Evolutionary conservation across 2,113 vertebrate genomes (phyloP), one percentile per base, ranked within the genome.

Genomic region (Vulpes lagopus): DNA sequence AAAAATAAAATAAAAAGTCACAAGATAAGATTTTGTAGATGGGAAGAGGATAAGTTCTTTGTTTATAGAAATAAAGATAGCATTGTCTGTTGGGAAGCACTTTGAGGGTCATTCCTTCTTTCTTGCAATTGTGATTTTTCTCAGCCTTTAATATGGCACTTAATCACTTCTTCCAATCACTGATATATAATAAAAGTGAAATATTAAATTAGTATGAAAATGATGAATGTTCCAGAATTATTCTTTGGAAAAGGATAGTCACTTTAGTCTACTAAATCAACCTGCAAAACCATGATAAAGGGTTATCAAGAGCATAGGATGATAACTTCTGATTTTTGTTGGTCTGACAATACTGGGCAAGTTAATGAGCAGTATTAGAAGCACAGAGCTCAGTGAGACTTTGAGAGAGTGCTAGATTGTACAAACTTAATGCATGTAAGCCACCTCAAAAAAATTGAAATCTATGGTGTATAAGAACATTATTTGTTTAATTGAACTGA

Each of bases 121-220:
- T 59, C 9, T 8, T 60, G 74, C 89, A 22, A 8, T 15, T 59
- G 25, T 91, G n/a, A 6, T 73, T 97, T 86, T 89, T 30, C 55
- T 43, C 51, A 86, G 27, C 15, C 5, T 89, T 5, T 78, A 62
- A 69, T 82, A 62, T 11, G 86, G 11, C 32, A 78, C 11, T 89
- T 79, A 19, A 32, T 25, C 5, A 67, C 5, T 11, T 92, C 11
- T 43, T 16, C 32, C 25, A 73, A 71, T 51, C 30, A 62, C 32
- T 9, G 62, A 69, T 81, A 57, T 55, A 20, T 27, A 78, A 71
- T 23, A 32, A 53, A 79, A 84, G 19, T 38, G 38, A 71, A 91
- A 71, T 88, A 90, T 81, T 96, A 59, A 84, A 87, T 65, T 88
- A 81, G 1, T 69, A 1, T 74, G 73, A 91, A 96, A 83, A 86